Evolutionary conservation across 1,140 invertebrate species (phyloP).

Genomic region (Philaenus spumarius): DNA sequence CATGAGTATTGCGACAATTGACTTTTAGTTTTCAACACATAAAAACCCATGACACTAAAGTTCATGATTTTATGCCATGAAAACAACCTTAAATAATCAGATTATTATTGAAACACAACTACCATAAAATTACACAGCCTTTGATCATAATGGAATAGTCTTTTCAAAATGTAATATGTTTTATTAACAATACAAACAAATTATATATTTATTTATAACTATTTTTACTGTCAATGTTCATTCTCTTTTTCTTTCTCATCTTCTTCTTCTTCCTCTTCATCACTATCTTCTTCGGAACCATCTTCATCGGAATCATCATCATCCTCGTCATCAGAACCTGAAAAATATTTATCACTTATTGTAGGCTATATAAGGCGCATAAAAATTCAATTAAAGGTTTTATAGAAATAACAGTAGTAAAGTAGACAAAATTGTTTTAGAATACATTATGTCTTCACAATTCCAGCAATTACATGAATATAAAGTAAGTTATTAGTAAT

Average conservation of each 20-base stretch:
- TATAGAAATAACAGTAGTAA: background rate
- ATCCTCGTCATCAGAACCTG: slow-evolving; percentile 18
- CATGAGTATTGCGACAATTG: no score
- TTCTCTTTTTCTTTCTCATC: slow-evolving; percentile 16
- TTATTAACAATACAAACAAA: no score
- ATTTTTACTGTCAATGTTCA: slow-evolving; percentile 11
- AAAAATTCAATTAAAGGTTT: background rate
- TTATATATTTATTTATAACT: background rate
- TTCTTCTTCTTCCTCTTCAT: slow-evolving; percentile 15
- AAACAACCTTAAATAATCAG: no score
- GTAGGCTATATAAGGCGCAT: background rate
- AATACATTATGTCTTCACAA: background rate
- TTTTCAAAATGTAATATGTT: no score
- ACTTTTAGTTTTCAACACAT: no score
- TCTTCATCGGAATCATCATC: slow-evolving; percentile 11
- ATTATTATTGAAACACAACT: no score
- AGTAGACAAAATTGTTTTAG: background rate
- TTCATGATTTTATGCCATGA: no score
- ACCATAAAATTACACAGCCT: no score
- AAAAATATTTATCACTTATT: background rate
- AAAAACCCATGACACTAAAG: no score
- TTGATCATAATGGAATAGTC: no score
- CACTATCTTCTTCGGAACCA: slow-evolving; percentile 12
- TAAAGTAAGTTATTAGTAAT: background rate
- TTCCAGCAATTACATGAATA: background rate